These are phyloP conservation scores for Semicossyphus pulcher DNA, from an alignment of 2,113 vertebrate species.

Conservation along the genomic window DNA sequence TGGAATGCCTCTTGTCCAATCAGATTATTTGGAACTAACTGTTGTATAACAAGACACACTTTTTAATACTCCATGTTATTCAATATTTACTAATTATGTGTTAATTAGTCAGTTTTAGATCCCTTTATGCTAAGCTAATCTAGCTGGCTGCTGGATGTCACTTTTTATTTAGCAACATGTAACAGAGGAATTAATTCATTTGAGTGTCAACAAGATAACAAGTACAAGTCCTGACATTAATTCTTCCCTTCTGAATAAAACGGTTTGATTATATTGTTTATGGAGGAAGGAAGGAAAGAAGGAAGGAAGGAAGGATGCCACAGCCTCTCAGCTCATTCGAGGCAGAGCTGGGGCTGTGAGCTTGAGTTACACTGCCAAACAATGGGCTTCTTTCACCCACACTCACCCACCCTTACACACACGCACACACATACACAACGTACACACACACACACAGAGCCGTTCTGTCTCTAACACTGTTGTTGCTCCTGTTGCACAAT, in stretches of 20 bases:
- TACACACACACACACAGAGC: constrained; percentile 45
- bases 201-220: not conserved
- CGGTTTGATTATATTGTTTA: not conserved
- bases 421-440: constrained; percentile 5
- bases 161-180: not conserved
- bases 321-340: constrained; percentile 43
- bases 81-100: too few relatives aligned
- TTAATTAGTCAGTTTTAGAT: not conserved
- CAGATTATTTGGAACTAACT: too few relatives aligned
- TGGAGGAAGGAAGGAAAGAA: constrained; percentile 13
- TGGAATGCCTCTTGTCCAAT: too few relatives aligned
- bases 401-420: constrained; percentile 16
- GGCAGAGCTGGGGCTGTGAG: constrained; percentile 49
- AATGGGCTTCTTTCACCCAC: constrained; percentile 74
- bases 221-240: too few relatives aligned
- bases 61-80: too few relatives aligned
- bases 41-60: too few relatives aligned
- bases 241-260: not conserved
- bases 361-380: constrained; percentile 70
- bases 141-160: too few relatives aligned
- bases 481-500: constrained; percentile 73
- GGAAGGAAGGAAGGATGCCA: constrained; percentile 36
- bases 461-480: constrained; percentile 60
- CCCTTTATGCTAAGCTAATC: too few relatives aligned
- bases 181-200: not conserved